Conservation (phyloP, 2,888 invertebrate species). For the Proisotoma minuta region DNA sequence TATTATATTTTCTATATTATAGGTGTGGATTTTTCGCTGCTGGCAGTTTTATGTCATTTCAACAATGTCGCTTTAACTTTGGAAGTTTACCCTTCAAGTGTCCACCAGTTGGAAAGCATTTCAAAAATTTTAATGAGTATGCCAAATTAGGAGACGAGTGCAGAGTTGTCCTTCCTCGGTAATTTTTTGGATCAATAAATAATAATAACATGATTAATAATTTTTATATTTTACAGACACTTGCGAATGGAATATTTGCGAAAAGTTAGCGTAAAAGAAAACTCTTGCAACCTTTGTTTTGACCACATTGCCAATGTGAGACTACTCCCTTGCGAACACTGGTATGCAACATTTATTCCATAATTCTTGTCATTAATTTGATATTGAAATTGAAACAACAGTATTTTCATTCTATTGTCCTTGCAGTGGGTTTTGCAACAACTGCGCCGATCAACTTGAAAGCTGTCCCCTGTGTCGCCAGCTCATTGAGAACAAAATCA, state of each 20-base stretch:
- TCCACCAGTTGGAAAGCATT: slow-evolving; percentile 65
- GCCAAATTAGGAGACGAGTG: slow-evolving; percentile 71
- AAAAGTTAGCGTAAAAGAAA: slow-evolving; percentile 69
- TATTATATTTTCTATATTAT: slow-evolving; percentile 27
- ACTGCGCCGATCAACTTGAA: slow-evolving; percentile 70
- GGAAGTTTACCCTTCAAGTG: slow-evolving; percentile 72
- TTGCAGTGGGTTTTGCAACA: slow-evolving; percentile 74
- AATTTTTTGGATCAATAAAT: too few relatives aligned
- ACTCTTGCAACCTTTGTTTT: slow-evolving; percentile 82
- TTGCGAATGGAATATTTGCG: slow-evolving; percentile 69
- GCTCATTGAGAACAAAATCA: slow-evolving; percentile 56
- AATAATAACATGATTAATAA: too few relatives aligned
- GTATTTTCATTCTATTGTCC: slow-evolving; percentile 23
- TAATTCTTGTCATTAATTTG: too few relatives aligned
- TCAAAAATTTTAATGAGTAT: slow-evolving; percentile 70
- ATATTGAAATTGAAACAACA: too few relatives aligned
- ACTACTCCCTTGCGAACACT: slow-evolving; percentile 61
- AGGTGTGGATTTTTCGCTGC: slow-evolving; percentile 88
- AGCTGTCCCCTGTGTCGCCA: slow-evolving; percentile 85
- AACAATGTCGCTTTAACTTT: slow-evolving; percentile 90
- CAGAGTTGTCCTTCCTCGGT: slow-evolving; percentile 74
- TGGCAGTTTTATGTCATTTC: slow-evolving; percentile 94
- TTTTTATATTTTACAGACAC: slow-evolving; percentile 59
- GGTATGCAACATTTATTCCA: slow-evolving; percentile 61
- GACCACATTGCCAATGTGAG: slow-evolving; percentile 68